These are phyloP conservation scores for Caenorhabditis sp. DNA, from an alignment of 2,888 invertebrate species.

Conservation along the genomic window DNA sequence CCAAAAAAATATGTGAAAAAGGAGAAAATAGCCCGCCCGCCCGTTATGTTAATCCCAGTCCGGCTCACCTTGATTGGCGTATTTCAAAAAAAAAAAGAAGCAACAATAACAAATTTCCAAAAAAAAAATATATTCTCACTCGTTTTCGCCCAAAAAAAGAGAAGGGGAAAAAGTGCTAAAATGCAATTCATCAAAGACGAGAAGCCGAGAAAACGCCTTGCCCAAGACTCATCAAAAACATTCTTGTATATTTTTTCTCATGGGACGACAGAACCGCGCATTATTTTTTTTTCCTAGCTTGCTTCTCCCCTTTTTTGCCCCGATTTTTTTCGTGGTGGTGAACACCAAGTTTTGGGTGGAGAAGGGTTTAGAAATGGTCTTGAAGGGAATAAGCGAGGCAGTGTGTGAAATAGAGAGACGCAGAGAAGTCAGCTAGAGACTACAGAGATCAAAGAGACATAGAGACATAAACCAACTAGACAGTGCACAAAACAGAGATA, in stretches of 20 bases:
- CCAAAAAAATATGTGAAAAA: neutral
- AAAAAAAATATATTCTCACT: no score
- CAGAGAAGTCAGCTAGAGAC: no score
- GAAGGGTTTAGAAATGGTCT: no score
- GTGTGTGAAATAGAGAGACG: no score
- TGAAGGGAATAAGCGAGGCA: no score
- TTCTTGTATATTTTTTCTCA: constrained; percentile 13
- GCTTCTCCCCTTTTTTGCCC: neutral
- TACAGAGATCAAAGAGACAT: no score
- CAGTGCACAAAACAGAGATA: no score
- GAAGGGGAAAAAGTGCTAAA: constrained; percentile 30
- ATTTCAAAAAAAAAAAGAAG: neutral
- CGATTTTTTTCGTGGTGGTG: constrained; percentile 15
- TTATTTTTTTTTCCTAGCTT: constrained; percentile 7
- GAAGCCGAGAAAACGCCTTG: neutral
- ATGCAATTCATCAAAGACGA: constrained; percentile 36
- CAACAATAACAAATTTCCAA: no score
- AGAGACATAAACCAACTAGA: no score
- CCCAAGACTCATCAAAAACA: neutral
- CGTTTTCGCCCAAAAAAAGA: no score
- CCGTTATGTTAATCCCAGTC: neutral
- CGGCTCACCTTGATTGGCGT: neutral
- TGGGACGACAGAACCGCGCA: neutral
- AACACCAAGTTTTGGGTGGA: no score
- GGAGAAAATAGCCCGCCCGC: neutral